A percentile compares a stretch with the other conserved stretches of the same genome.
phyloP scores from a whole-genome alignment of 2,888 invertebrate species.

The Melanostoma mellinum region DNA sequence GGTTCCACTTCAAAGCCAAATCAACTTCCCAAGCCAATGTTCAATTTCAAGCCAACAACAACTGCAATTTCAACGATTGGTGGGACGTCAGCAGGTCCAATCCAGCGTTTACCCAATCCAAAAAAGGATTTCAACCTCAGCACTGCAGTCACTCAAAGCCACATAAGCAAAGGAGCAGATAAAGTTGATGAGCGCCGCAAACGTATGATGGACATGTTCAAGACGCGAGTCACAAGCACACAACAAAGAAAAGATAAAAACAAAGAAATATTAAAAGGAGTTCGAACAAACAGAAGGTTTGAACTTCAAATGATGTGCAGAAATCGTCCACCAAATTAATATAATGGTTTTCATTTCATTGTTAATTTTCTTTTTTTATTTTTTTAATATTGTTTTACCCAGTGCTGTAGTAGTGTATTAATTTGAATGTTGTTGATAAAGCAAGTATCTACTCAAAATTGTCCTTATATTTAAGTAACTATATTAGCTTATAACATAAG shows the following conservation, averaged over 20 bases:
- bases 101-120: conserved; percentile 19
- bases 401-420: conserved; percentile 3
- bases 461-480: too few species aligned
- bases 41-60: conserved; percentile 3
- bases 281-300: conserved; percentile 88
- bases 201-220: conserved; percentile 79
- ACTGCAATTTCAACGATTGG: conserved; percentile 1
- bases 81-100: too few species aligned
- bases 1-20: background rate
- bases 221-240: conserved; percentile 74
- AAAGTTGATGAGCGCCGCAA: conserved; percentile 77
- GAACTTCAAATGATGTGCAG: conserved; percentile 88
- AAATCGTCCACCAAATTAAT: conserved; percentile 76
- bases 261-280: conserved; percentile 84
- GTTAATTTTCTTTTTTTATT: conserved; percentile 14
- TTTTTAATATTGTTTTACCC: conserved; percentile 17
- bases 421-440: background rate
- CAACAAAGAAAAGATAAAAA: conserved; percentile 59
- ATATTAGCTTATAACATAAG: too few species aligned
- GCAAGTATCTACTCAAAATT: too few species aligned
- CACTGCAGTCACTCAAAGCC: conserved; percentile 14
- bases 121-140: conserved; percentile 40
- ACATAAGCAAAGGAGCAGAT: conserved; percentile 34
- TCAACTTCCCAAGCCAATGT: conserved; percentile 25
- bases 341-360: background rate